Evolutionary conservation across 37 sponge, comb jelly and placozoan genomes (phyloP), one percentile per base, ranked within the genome.

Genomic region (Axinella damicornis): DNA sequence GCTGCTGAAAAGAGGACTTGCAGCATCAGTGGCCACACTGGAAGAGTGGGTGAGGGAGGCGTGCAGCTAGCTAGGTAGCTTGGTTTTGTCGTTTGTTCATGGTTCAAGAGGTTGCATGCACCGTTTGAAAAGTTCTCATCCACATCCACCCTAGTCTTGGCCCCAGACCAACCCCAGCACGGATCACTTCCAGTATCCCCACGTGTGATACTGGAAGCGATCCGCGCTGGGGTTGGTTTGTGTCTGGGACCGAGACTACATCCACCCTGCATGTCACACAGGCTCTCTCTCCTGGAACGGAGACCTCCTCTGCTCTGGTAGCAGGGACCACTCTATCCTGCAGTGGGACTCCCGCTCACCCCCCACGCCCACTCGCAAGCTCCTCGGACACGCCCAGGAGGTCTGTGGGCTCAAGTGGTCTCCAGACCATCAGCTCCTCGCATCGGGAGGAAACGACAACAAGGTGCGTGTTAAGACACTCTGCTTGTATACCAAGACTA

Each of bases 321-420:
- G 92, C 75, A 41, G 96, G 19, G 98, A 98, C 73, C 71, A 89
- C 69, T 62, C 68, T 60, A 98, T 98, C 54, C 62, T 82, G 17
- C 92, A 92, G 80, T 94, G 99, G 92, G 99, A 98, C 68, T 73
- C 77, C 55, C 64, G 87, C 27, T 6, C 25, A 27, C 57, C 86
- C 20, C 65, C 53, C 33, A 22, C 32, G 27, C 93, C 88, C 68
- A 60, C 69, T 1, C 80, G 85, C n/a, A 80, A 72, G 35, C 88
- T 95, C 65, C 55, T 32, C 4, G 91, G 83, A 37, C 99, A 98
- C 93, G 76, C 77, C 16, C 95, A 96, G 73, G 99, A 92, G 73
- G 99, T 98, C 77, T 98, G 99, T 80, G 99, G 99, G 28, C 89
- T 98, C 25, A 79, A 64, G 61, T 98, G 98, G 92, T 97, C 97